Evolutionary conservation across 1,140 invertebrate genomes (phyloP).

Genomic region (Drosophila gunungcola): DNA sequence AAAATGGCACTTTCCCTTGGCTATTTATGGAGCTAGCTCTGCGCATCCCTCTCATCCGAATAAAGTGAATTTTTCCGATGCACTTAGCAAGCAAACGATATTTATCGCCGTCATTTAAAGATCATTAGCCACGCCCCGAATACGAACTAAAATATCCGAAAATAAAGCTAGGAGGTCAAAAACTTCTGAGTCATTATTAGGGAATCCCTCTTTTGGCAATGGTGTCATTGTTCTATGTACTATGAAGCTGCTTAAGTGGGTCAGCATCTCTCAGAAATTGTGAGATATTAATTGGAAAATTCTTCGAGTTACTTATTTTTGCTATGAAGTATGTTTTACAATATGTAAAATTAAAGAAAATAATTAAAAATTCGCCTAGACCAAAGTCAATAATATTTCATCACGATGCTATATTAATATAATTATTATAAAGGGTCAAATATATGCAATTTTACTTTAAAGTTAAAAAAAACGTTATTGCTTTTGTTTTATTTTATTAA

Average conservation of each 20-base stretch:
- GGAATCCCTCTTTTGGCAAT: background rate
- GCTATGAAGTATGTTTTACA: background rate
- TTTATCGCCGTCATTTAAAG: constrained; percentile 66
- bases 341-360: background rate
- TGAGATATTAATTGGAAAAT: background rate
- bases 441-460: no score
- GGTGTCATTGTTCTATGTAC: background rate
- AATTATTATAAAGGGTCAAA: no score
- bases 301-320: no score
- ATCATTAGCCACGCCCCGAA: constrained; percentile 56
- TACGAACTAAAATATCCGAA: constrained; percentile 1
- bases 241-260: background rate
- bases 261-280: background rate
- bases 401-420: no score
- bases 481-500: no score
- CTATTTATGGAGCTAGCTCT: constrained; percentile 18
- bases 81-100: constrained; percentile 43
- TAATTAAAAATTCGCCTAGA: background rate
- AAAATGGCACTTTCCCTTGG: constrained; percentile 12
- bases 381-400: no score
- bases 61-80: background rate
- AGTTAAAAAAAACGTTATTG: no score
- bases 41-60: background rate
- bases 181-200: constrained; percentile 14
- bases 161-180: constrained; percentile 5